Evolutionary conservation across 64 coral and sea anemone genomes (phyloP).

Genomic region (Hydrozoanthus tunicans): DNA sequence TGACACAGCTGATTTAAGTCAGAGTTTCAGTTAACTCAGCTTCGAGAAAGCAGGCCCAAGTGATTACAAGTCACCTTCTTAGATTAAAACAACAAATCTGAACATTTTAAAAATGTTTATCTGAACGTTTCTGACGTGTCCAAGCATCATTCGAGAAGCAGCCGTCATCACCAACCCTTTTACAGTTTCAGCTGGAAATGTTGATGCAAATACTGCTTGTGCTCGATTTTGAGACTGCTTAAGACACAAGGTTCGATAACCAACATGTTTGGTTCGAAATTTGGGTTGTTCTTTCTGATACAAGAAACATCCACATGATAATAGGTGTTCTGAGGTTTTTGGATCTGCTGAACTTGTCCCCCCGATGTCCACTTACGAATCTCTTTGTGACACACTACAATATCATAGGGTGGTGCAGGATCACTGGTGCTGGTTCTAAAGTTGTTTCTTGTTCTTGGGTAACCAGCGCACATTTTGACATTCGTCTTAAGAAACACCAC

Average conservation of each 20-base stretch:
- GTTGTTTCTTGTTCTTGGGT: neutral
- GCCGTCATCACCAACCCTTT: neutral
- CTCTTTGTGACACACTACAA: slow-evolving; percentile 31
- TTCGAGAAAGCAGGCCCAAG: too few relatives aligned
- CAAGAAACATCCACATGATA: slow-evolving; percentile 3
- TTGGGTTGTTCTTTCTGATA: slow-evolving; percentile 28
- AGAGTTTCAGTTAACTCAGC: too few relatives aligned
- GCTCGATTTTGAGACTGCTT: neutral
- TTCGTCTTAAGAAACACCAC: neutral
- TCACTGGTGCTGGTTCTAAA: neutral
- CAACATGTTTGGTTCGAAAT: slow-evolving; percentile 20
- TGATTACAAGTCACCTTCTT: too few relatives aligned
- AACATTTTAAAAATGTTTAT: too few relatives aligned
- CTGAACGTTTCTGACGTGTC: too few relatives aligned
- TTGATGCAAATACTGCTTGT: slow-evolving; percentile 5
- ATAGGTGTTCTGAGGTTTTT: slow-evolving; percentile 16
- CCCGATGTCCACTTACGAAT: slow-evolving; percentile 8
- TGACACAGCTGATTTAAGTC: too few relatives aligned
- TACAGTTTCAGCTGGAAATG: slow-evolving; percentile 1
- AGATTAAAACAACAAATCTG: too few relatives aligned
- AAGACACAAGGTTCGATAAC: neutral
- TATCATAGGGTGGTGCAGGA: slow-evolving; percentile 5
- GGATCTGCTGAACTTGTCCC: neutral
- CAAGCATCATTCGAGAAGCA: too few relatives aligned
- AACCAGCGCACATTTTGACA: slow-evolving; percentile 27